Evolutionary conservation across 1,140 invertebrate genomes (phyloP).

Genomic region (Carposina sasakii): DNA sequence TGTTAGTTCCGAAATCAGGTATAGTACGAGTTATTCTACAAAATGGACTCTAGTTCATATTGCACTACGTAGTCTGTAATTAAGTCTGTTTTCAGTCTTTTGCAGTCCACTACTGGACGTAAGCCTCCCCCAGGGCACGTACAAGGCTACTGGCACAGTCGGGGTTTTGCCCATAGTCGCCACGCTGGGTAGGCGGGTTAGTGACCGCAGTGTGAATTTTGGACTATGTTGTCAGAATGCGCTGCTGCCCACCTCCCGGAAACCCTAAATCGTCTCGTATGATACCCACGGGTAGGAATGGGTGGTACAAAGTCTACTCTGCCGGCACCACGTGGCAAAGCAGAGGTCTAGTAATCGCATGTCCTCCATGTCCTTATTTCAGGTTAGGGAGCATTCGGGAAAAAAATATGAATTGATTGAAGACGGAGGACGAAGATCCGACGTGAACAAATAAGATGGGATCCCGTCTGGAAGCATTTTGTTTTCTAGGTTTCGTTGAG

Average conservation of each 20-base stretch:
- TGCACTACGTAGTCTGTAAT: too few relatives aligned
- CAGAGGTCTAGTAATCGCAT: neutral
- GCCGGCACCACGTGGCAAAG: neutral
- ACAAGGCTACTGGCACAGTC: too few relatives aligned
- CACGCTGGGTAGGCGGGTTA: too few relatives aligned
- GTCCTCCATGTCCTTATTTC: neutral
- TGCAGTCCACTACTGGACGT: too few relatives aligned
- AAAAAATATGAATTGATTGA: neutral
- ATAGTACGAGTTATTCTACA: too few relatives aligned
- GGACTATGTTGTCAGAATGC: neutral
- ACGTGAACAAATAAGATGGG: neutral
- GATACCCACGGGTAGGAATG: neutral
- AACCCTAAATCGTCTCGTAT: neutral
- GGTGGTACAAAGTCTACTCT: neutral
- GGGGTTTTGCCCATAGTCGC: too few relatives aligned
- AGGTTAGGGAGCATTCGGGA: neutral
- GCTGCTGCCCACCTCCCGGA: neutral
- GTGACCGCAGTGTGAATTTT: too few relatives aligned
- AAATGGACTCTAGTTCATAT: too few relatives aligned
- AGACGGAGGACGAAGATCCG: neutral
- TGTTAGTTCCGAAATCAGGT: too few relatives aligned
- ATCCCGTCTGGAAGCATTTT: neutral
- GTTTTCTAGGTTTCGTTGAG: neutral
- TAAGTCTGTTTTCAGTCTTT: too few relatives aligned
- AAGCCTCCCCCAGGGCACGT: too few relatives aligned